Evolutionary conservation across 2,113 vertebrate genomes (phyloP).

Genomic region (Hippolais icterina): DNA sequence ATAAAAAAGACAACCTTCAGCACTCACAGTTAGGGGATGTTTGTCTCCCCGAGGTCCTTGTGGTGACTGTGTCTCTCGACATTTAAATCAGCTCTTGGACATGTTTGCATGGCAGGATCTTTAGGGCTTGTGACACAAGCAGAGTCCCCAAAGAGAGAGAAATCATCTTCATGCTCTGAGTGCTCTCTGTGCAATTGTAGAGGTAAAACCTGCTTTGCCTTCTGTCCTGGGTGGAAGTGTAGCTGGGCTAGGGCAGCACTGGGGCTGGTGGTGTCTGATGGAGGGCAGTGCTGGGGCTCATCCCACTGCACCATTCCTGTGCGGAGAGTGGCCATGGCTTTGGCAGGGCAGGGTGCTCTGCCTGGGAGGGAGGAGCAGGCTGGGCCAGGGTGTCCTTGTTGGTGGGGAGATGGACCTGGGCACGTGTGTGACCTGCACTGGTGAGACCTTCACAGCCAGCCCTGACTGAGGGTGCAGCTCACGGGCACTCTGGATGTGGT

Average conservation of each 20-base stretch:
- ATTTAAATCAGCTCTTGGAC: background rate
- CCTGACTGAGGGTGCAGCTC: background rate
- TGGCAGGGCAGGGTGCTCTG: background rate
- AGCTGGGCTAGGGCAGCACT: fast-evolving
- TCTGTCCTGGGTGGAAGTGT: background rate
- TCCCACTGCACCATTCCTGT: fast-evolving
- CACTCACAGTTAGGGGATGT: background rate
- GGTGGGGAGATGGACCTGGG: fast-evolving
- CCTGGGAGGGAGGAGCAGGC: background rate
- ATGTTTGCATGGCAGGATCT: background rate
- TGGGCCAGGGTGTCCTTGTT: background rate
- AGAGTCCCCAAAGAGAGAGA: background rate
- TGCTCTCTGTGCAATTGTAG: background rate
- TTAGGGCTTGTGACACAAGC: background rate
- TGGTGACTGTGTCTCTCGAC: background rate
- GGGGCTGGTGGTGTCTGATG: background rate
- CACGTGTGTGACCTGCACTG: fast-evolving
- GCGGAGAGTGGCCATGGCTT: background rate
- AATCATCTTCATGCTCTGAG: background rate
- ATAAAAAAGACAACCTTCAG: background rate
- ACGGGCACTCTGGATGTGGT: background rate
- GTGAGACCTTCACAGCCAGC: background rate
- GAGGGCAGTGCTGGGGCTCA: background rate
- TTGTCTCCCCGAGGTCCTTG: background rate
- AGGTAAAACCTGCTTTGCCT: background rate